phyloP scores from a whole-genome alignment of 2,888 invertebrate species.

The Hofmannophila pseudospretella region DNA sequence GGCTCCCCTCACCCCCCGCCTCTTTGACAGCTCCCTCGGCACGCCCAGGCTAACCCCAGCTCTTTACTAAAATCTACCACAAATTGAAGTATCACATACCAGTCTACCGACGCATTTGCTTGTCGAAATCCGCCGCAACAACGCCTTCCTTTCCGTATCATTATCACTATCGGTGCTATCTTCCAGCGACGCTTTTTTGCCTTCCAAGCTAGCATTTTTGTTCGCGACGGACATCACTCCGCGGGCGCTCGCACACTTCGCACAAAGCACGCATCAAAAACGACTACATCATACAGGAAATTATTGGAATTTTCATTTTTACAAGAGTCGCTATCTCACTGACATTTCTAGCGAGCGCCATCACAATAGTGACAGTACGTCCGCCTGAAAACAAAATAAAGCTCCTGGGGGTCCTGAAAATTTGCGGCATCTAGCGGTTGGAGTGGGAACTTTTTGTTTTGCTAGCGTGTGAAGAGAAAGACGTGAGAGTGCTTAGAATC shows the following conservation, averaged over 20 bases:
- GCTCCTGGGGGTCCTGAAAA: conserved; percentile 21
- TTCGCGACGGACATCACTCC: conserved; percentile 66
- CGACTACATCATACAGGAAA: conserved; percentile 72
- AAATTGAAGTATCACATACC: conserved; percentile 60
- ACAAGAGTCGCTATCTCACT: conserved; percentile 53
- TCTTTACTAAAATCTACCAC: not conserved
- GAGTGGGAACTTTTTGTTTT: conserved; percentile 19
- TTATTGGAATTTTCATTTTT: conserved; percentile 54
- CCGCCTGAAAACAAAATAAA: conserved; percentile 74
- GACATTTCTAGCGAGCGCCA: conserved; percentile 71
- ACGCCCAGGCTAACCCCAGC: conserved; percentile 42
- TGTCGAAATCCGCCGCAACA: conserved; percentile 88
- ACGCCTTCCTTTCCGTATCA: conserved; percentile 87
- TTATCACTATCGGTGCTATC: conserved; percentile 87
- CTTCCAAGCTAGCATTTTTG: conserved; percentile 40
- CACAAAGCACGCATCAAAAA: conserved; percentile 54
- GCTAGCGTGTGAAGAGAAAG: conserved; percentile 1
- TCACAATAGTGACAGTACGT: conserved; percentile 63
- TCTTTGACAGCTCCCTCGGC: conserved; percentile 42
- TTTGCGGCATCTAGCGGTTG: conserved; percentile 36
- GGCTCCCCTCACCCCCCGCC: conserved; percentile 35
- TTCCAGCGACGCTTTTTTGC: conserved; percentile 53
- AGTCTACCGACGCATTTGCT: conserved; percentile 89
- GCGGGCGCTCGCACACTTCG: conserved; percentile 49
- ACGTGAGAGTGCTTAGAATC: conserved; percentile 6